A percentile compares a stretch with the other conserved stretches of the same genome.
Evolutionary conservation across 2,113 vertebrate species (phyloP).

Genomic region (Epinephelus lanceolatus): DNA sequence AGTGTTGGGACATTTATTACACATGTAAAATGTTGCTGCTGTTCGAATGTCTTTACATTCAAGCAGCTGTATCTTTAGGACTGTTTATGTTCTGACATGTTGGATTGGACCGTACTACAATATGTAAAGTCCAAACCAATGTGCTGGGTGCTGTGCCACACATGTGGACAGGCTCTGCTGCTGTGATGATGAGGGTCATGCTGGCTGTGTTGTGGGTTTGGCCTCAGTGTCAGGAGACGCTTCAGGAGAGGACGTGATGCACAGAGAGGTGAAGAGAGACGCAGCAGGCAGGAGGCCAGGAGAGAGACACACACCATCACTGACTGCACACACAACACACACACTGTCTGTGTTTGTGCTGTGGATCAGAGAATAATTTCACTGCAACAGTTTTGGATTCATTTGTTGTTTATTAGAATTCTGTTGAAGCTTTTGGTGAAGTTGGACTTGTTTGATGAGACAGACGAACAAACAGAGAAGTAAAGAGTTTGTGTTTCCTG

Average conservation of each 20-base stretch:
- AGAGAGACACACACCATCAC: not conserved
- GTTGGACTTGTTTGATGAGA: not conserved
- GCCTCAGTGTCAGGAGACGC: constrained; percentile 14
- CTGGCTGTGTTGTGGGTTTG: constrained; percentile 2
- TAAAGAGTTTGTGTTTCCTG: not conserved
- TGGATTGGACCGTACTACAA: not conserved
- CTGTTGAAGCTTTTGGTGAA: not conserved
- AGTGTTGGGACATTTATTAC: not conserved
- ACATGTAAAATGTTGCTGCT: not conserved
- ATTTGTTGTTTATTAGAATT: not conserved
- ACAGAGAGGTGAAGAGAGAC: too few relatives aligned
- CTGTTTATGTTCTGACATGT: not conserved
- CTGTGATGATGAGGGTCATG: constrained; percentile 29
- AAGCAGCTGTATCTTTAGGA: not conserved
- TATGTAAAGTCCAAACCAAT: too few relatives aligned
- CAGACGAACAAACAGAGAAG: not conserved
- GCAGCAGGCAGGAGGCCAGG: not conserved
- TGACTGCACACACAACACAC: not conserved
- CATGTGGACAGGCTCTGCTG: constrained; percentile 20
- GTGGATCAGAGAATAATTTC: not conserved
- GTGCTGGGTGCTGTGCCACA: not conserved
- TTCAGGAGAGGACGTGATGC: not conserved
- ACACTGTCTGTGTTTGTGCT: not conserved
- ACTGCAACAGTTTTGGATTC: constrained; percentile 5
- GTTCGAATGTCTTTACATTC: not conserved